Percentiles rank a stretch among this genome's conserved stretches.
These are phyloP conservation scores for Hycleus phaleratus DNA, from an alignment of 1,140 invertebrate genomes.

Conservation along the genomic window DNA sequence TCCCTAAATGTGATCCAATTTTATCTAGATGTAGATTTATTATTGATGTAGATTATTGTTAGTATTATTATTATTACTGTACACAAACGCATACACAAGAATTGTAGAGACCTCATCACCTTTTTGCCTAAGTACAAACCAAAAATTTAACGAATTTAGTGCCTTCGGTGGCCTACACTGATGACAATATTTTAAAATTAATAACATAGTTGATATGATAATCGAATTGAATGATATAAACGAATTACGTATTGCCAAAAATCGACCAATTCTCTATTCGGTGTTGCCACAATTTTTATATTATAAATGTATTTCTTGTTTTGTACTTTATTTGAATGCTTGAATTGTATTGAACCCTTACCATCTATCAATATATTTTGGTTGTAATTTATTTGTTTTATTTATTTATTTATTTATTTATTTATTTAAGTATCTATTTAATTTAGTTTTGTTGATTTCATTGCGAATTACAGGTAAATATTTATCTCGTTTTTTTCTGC, in stretches of 20 bases:
- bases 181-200: conserved; percentile 5
- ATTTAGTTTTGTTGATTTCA: background rate
- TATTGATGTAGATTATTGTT: background rate
- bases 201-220: background rate
- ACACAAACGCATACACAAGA: conserved; percentile 3
- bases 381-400: conserved; percentile 2
- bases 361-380: conserved; percentile 3
- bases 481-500: no score
- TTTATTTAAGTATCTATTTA: background rate
- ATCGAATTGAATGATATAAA: background rate
- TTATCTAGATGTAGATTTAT: background rate
- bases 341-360: conserved; percentile 1
- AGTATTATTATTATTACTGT: conserved; percentile 5
- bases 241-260: conserved; percentile 22
- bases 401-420: conserved; percentile 1
- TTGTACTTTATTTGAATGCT: conserved; percentile 7
- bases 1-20: background rate
- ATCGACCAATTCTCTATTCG: background rate
- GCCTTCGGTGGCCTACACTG: conserved; percentile 8
- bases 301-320: conserved; percentile 19
- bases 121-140: conserved; percentile 20
- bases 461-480: conserved; percentile 12
- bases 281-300: conserved; percentile 15
- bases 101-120: conserved; percentile 7
- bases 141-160: conserved; percentile 13